These are phyloP conservation scores for Protobothrops flavoviridis DNA, from an alignment of 2,113 vertebrate species.

Conservation along the genomic window DNA sequence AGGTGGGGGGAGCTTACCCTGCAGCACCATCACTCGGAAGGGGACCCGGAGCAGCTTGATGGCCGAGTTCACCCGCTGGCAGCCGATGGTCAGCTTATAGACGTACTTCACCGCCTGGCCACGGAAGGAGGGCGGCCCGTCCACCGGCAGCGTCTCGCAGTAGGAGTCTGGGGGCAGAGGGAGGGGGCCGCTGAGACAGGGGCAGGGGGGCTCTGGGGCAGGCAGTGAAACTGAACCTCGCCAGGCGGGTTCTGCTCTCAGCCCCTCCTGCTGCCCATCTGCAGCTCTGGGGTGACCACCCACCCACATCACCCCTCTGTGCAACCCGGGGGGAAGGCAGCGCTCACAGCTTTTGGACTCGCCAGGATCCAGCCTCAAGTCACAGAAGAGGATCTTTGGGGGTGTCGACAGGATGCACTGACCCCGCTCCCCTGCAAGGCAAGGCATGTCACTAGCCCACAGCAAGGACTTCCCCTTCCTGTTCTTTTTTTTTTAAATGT, in stretches of 20 bases:
- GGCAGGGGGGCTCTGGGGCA: neutral
- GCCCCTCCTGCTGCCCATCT: neutral
- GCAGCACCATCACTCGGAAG: constrained; percentile 91
- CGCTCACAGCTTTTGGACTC: constrained; percentile 88
- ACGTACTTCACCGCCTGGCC: constrained; percentile 96
- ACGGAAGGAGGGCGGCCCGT: constrained; percentile 93
- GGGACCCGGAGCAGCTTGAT: constrained; percentile 95
- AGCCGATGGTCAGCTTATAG: constrained; percentile 97
- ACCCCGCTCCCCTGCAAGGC: constrained; percentile 86
- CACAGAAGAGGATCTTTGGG: constrained; percentile 98
- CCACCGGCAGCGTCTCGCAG: constrained; percentile 85
- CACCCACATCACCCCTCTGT: neutral
- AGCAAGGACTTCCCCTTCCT: rapidly evolving
- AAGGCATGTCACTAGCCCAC: neutral
- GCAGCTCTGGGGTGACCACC: neutral
- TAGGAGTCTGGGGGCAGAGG: constrained; percentile 81
- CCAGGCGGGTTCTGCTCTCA: neutral
- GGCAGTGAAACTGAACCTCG: too few relatives aligned
- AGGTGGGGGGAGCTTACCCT: constrained; percentile 69
- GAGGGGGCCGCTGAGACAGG: neutral
- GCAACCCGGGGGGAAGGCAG: neutral
- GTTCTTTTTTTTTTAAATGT: neutral
- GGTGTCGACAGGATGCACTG: constrained; percentile 97
- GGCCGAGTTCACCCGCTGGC: constrained; percentile 96
- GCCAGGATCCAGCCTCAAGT: constrained; percentile 91